Percentiles rank a stretch among this genome's conserved stretches.
These are phyloP conservation scores for Trachelus iudaicus DNA, from an alignment of 2,888 invertebrate species.

Conservation along the genomic window DNA sequence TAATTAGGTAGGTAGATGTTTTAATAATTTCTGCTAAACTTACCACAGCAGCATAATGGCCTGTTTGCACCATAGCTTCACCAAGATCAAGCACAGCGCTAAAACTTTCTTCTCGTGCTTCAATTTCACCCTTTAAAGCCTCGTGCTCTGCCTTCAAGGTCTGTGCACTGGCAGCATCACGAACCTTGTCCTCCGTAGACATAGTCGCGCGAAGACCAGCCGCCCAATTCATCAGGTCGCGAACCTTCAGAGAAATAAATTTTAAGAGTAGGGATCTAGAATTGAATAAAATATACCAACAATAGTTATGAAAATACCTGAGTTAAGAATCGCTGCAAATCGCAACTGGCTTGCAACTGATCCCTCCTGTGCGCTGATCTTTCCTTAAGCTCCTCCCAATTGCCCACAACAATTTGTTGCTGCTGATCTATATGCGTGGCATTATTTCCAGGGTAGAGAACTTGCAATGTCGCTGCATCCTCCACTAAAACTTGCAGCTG, in stretches of 20 bases:
- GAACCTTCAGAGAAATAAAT: constrained; percentile 67
- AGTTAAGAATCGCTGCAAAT: constrained; percentile 89
- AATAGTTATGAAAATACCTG: constrained; percentile 67
- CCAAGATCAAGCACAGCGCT: constrained; percentile 79
- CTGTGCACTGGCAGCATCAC: constrained; percentile 86
- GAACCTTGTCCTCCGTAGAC: constrained; percentile 82
- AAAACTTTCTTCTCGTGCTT: constrained; percentile 87
- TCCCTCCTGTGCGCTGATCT: constrained; percentile 83
- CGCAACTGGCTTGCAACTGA: constrained; percentile 86
- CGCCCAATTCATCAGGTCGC: constrained; percentile 92
- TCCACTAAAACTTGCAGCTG: constrained; percentile 92
- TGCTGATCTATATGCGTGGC: constrained; percentile 89
- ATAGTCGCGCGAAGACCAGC: constrained; percentile 80
- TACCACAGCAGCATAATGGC: constrained; percentile 82
- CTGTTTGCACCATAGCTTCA: constrained; percentile 84
- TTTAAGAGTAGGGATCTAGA: background rate
- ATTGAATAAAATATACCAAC: constrained; percentile 2
- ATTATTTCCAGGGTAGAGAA: constrained; percentile 91
- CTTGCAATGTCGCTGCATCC: constrained; percentile 89
- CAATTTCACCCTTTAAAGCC: constrained; percentile 85
- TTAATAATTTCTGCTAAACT: constrained; percentile 34
- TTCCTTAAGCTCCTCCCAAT: constrained; percentile 89
- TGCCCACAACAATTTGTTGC: constrained; percentile 85
- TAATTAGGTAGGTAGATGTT: background rate
- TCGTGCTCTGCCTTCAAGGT: constrained; percentile 85